Base-by-base conservation (phyloP, 2,888 invertebrate genomes). In the Magallana nippona region DNA sequence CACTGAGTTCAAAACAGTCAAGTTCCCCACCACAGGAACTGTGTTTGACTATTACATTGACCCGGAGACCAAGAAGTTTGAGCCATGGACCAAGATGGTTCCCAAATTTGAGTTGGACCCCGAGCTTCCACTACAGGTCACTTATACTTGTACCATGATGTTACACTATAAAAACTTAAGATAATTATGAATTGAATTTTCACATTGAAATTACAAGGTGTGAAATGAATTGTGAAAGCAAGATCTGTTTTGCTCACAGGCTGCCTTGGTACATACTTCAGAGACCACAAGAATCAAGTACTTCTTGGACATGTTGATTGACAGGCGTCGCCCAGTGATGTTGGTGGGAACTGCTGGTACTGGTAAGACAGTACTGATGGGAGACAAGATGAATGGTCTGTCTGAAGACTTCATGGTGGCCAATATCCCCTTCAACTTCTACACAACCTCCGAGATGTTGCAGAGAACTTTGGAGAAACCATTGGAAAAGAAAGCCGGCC, bases 11-110 rank as follows among this genome's bases (percentile, higher is more conserved):
- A 99, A 99, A 95, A 97, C 96, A 44, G 96, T 99, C 2, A 98
- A 98, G 94, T 98, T 98, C 94, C 98, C 99, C 1, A 90, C 96
- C 82, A 97, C 97, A 84, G 98, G 98, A 3, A 98, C 98, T 0
- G 98, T 99, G 10, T 99, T 99, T 93, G 98, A 99, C 95, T 99
- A 97, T 94, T 99, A 96, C 94, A 97, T 99, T 92, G 98, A 99
- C 93, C 94, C 96, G 71, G 98, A 98, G 94, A 97, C 97, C 0
- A 98, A 98, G 94, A 96, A 97, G 90, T 98, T 98, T 93, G 95
- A 96, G 55, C 96, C 96, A 0, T 99, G 99, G 99, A 96, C 97
- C 0, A 98, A 98, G 92, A 96, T 96, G 93, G 96, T 98, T 58
- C 96, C 97, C 0, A 97, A 97, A 93, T 99, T 98, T 94, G 98